These are phyloP conservation scores for Akabosia matsudoensis DNA, from an alignment of 1,140 invertebrate species.

Conservation along the genomic window DNA sequence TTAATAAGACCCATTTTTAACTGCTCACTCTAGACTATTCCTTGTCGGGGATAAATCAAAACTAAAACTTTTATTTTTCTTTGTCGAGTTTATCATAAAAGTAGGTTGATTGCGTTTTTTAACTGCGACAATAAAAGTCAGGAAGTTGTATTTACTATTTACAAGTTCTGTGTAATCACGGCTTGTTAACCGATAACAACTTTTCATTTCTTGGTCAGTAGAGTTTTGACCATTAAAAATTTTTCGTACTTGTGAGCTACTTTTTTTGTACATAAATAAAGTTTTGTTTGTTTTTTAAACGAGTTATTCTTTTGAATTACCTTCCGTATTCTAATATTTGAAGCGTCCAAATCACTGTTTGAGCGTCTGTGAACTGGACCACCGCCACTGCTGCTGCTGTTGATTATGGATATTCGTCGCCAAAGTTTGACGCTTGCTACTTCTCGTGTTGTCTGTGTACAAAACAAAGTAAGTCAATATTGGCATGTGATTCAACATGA, in stretches of 20 bases:
- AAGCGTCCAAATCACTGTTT: slow-evolving; percentile 40
- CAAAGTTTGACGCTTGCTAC: slow-evolving; percentile 80
- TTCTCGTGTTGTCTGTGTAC: slow-evolving; percentile 72
- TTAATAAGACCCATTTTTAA: not conserved
- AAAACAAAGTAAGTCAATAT: not conserved
- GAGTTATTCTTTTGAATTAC: slow-evolving; percentile 15
- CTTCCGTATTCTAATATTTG: slow-evolving; percentile 44
- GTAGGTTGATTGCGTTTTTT: too few relatives aligned
- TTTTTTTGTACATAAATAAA: too few relatives aligned
- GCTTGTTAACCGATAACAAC: too few relatives aligned
- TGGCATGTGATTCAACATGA: not conserved
- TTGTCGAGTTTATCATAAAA: too few relatives aligned
- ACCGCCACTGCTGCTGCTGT: slow-evolving; percentile 48
- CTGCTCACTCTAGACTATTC: not conserved
- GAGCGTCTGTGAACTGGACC: slow-evolving; percentile 31
- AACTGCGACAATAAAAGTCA: too few relatives aligned
- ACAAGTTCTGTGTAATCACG: too few relatives aligned
- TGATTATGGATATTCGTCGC: slow-evolving; percentile 80
- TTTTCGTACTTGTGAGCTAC: too few relatives aligned
- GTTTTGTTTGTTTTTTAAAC: not conserved
- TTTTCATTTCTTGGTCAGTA: too few relatives aligned
- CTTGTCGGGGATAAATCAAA: too few relatives aligned
- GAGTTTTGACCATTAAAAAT: too few relatives aligned
- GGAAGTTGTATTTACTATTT: too few relatives aligned
- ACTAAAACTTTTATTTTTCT: not conserved